Percentiles rank a stretch among this genome's conserved stretches.
Evolutionary conservation across 2,113 vertebrate genomes (phyloP).

Genomic region (Chamaetylas fuelleborni): DNA sequence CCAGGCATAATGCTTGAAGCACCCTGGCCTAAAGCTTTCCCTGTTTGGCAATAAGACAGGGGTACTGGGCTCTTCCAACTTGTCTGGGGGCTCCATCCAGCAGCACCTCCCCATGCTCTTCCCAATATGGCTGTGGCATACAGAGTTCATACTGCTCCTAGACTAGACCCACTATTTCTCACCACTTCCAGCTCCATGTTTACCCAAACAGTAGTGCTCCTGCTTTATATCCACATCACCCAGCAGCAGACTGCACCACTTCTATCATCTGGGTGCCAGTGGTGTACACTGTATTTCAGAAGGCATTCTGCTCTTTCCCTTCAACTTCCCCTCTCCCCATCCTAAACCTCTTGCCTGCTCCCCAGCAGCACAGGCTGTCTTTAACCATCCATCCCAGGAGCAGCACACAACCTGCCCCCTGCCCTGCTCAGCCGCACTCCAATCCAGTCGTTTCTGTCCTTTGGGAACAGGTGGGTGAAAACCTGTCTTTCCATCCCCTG

Average conservation of each 20-base stretch:
- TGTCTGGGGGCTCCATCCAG: not conserved
- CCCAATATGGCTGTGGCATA: fast-evolving
- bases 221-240: not conserved
- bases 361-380: not conserved
- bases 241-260: not conserved
- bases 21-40: not conserved
- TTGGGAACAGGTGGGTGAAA: not conserved
- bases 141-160: not conserved
- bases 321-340: not conserved
- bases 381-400: not conserved
- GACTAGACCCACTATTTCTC: not conserved
- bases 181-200: not conserved
- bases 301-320: not conserved
- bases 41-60: not conserved
- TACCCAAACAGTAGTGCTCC: not conserved
- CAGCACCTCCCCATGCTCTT: not conserved
- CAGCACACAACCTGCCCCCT: not conserved
- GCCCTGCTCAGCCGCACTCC: not conserved
- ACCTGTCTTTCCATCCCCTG: not conserved
- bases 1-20: not conserved
- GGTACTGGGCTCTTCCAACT: not conserved
- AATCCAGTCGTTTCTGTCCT: not conserved
- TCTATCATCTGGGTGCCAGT: not conserved
- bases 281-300: not conserved
- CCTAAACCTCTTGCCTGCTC: fast-evolving